These are phyloP conservation scores for Porites evermanni DNA, from an alignment of 92 coral and sea anemone genomes.

Conservation along the genomic window DNA sequence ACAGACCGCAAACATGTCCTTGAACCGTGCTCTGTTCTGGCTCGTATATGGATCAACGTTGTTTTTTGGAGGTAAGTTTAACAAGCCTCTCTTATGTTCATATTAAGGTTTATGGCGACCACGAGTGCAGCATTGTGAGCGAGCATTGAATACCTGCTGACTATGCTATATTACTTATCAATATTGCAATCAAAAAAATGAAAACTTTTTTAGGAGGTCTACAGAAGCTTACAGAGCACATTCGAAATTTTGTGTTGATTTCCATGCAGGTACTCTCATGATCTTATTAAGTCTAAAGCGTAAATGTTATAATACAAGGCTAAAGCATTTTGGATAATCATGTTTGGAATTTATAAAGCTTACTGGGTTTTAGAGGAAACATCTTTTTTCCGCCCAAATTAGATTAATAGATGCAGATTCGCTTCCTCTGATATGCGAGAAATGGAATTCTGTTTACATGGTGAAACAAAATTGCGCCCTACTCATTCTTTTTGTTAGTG, in stretches of 20 bases:
- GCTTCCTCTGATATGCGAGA: background rate
- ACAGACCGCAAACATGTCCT: conserved; percentile 14
- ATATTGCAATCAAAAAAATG: conserved; percentile 9
- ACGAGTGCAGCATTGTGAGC: background rate
- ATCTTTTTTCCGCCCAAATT: conserved; percentile 18
- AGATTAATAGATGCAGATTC: conserved; percentile 7
- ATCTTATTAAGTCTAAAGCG: background rate
- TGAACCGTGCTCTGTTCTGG: conserved; percentile 3
- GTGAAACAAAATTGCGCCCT: background rate
- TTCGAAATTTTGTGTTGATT: background rate
- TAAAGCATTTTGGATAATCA: conserved; percentile 9
- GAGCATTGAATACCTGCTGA: conserved; percentile 16
- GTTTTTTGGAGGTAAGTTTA: conserved; percentile 20
- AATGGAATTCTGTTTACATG: conserved; percentile 5
- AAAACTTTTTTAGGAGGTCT: background rate
- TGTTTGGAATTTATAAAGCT: conserved; percentile 28
- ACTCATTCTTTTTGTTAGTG: background rate
- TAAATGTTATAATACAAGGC: conserved; percentile 31
- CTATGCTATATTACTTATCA: conserved; percentile 11
- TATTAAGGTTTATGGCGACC: background rate
- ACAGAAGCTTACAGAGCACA: background rate
- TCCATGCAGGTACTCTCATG: background rate
- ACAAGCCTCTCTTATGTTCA: background rate
- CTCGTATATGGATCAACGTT: conserved; percentile 33
- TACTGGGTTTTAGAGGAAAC: conserved; percentile 3